Conservation (phyloP, 2,888 invertebrate genomes). For the Muscina levida region DNA sequence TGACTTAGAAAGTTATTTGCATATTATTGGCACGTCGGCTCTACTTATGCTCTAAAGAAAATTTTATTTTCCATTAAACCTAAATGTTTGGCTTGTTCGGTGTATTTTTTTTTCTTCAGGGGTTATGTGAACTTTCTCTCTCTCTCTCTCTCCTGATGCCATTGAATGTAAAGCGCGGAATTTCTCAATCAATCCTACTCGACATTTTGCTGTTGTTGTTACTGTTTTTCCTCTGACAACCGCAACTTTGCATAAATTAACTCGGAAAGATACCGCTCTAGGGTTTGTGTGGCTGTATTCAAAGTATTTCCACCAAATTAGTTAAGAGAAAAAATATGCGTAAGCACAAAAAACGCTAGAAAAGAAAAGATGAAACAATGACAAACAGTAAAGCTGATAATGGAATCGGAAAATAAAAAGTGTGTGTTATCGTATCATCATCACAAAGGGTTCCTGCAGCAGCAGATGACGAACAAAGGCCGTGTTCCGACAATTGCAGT, state of each 20-base stretch:
- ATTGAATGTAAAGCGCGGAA: conserved; percentile 15
- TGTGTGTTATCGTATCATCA: conserved; percentile 11
- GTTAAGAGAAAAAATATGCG: conserved; percentile 33
- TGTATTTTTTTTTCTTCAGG: neutral
- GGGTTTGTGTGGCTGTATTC: neutral
- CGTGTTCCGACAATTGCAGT: conserved; percentile 10
- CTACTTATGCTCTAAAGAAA: neutral
- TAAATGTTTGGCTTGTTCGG: neutral
- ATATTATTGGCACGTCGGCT: neutral
- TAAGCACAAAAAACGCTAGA: conserved; percentile 15
- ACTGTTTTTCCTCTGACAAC: conserved; percentile 1
- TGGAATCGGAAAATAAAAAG: conserved; percentile 8
- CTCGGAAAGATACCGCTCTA: neutral
- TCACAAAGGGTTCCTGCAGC: conserved; percentile 13
- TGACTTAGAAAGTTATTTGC: conserved; percentile 28
- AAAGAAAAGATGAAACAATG: neutral
- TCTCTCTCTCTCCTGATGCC: neutral
- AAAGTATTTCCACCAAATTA: conserved; percentile 33
- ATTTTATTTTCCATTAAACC: neutral
- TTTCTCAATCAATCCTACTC: conserved; percentile 32
- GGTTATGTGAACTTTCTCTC: no score
- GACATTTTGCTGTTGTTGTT: conserved; percentile 15
- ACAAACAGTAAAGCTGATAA: conserved; percentile 26
- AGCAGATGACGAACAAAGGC: conserved; percentile 21
- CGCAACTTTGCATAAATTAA: conserved; percentile 48